Evolutionary conservation across 2,113 vertebrate species (phyloP), one percentile per base, ranked within the genome.

Genomic region (Eidolon helvum): DNA sequence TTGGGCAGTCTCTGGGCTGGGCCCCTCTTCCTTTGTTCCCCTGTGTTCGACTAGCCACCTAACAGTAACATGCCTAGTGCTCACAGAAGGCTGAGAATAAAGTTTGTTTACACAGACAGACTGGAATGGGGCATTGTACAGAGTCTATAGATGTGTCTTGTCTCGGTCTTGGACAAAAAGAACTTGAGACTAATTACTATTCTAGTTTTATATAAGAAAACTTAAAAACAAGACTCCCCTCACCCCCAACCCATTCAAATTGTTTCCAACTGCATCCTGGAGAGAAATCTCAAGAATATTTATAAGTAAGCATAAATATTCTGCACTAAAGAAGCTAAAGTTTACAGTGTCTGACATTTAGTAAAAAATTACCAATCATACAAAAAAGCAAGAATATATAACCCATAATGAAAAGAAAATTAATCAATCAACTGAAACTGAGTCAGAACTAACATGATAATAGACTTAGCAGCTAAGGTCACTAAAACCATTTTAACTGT

Each of bases 101-200:
- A 68, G 14, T 43, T 48, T 50, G 18, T 71, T 66, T 87, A 26
- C 24, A 82, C 0, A 82, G 19, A 26, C 1, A 86, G 12, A 0
- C 3, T 71, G 10, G n/a, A 50, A 45, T 9, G 4, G 2, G 7
- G 0, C 5, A 2, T 50, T 28, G 24, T 38, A 0, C 1, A 19
- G 9, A 16, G 6, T 4, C 16, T 0, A 14, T 9, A 75, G 21
- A 61, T 28, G 3, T 28, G 11, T 48, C 8, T 85, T 40, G 4
- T 38, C 19, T 83, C 14, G 40, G 9, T 66, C 26, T 33, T 48
- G 2, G 19, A 87, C 26, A 38, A 57, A 79, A 68, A 45, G 10
- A 61, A 2, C 18, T 78, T 33, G 30, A 40, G 35, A 40, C 4
- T 30, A 14, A n/a, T 28, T 50, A 35, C 5, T 87, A 0, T 43